Evolutionary conservation across 23 tunicate species (phyloP).

Genomic region (Trididemnum clinides): DNA sequence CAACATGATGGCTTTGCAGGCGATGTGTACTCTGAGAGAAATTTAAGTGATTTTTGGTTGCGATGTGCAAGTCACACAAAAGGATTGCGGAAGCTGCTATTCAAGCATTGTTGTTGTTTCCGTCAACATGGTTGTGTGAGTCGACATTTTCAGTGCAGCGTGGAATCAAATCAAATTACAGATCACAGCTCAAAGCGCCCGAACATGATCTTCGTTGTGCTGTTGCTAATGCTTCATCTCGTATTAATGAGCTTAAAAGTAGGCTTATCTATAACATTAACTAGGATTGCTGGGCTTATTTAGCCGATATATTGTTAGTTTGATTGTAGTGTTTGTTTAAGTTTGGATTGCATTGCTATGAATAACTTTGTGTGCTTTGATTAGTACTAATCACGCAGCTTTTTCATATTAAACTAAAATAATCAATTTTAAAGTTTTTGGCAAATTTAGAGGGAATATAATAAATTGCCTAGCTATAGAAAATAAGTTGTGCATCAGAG

Average conservation of each 20-base stretch:
- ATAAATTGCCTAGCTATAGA: slow-evolving; percentile 5
- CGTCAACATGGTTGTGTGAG: slow-evolving; percentile 19
- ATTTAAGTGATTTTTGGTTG: no score
- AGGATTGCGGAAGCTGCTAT: slow-evolving; percentile 28
- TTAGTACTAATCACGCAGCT: slow-evolving; percentile 25
- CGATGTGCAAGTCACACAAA: slow-evolving; percentile 25
- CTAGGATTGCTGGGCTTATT: slow-evolving; percentile 23
- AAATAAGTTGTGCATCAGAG: slow-evolving; percentile 24
- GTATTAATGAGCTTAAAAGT: slow-evolving; percentile 18
- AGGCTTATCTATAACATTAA: slow-evolving; percentile 7
- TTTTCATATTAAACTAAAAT: slow-evolving; percentile 7
- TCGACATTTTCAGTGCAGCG: slow-evolving; percentile 21
- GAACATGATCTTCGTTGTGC: slow-evolving; percentile 33
- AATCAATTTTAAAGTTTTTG: slow-evolving; percentile 5
- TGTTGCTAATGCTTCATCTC: slow-evolving; percentile 19
- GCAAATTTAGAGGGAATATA: background rate
- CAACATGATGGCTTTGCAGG: no score
- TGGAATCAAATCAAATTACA: slow-evolving; percentile 19
- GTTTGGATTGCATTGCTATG: slow-evolving; percentile 21
- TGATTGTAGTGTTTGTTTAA: slow-evolving; percentile 15
- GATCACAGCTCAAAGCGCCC: slow-evolving; percentile 15
- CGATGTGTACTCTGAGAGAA: no score
- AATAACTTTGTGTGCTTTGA: slow-evolving; percentile 27
- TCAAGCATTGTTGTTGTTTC: slow-evolving; percentile 20
- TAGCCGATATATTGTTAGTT: slow-evolving; percentile 13